Percentiles rank a stretch among this genome's conserved stretches.
These are phyloP conservation scores for Callimico goeldii DNA, from an alignment of 2,797 vertebrate genomes.

Conservation along the genomic window DNA sequence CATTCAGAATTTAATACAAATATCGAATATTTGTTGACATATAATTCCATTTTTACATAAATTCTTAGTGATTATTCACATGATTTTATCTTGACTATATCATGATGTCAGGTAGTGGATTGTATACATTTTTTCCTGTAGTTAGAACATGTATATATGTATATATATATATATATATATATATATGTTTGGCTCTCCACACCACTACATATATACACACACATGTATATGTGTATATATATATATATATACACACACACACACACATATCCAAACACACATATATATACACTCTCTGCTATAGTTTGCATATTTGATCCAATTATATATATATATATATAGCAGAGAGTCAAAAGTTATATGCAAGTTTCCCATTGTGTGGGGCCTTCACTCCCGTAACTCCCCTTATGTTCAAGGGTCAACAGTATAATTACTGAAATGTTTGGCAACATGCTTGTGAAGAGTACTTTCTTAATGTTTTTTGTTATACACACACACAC, in stretches of 20 bases:
- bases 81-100: neutral
- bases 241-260: no score
- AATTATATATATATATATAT: neutral
- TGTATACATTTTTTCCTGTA: neutral
- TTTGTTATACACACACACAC: neutral
- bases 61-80: neutral
- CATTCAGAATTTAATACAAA: neutral
- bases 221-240: no score
- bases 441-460: neutral
- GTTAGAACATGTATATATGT: neutral
- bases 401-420: neutral
- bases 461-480: neutral
- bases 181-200: no score
- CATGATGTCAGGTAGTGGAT: neutral
- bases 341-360: neutral
- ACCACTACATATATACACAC: neutral
- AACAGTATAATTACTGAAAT: neutral
- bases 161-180: no score
- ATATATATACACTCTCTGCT: no score
- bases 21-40: conserved; percentile 28
- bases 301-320: no score
- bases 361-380: neutral
- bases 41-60: neutral
- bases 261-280: no score
- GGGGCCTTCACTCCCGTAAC: neutral